Conservation (phyloP, 1,140 invertebrate genomes). For the Drosophila paulistorum region DNA sequence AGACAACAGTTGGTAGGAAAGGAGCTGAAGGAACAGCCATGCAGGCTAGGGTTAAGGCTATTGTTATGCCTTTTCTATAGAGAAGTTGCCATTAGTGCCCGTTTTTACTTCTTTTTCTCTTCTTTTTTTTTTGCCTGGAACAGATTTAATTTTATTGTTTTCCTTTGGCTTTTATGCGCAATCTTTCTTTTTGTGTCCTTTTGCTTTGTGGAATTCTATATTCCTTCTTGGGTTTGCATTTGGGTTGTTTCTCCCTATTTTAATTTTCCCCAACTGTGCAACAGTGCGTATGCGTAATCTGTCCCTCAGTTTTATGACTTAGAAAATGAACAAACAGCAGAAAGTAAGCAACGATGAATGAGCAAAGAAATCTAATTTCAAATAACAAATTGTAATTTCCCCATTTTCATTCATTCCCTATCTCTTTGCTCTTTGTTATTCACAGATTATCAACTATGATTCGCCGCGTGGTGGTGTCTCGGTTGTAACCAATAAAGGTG, state of each 20-base stretch:
- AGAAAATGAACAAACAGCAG: constrained; percentile 53
- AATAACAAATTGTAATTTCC: constrained; percentile 28
- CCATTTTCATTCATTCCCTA: constrained; percentile 30
- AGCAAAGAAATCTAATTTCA: constrained; percentile 25
- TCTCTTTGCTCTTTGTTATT: constrained; percentile 33
- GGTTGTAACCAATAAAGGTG: constrained; percentile 91
- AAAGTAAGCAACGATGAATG: background rate
- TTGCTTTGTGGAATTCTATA: constrained; percentile 43
- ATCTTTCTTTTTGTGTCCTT: constrained; percentile 52
- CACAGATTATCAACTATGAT: constrained; percentile 95
- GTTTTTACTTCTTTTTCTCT: constrained; percentile 19
- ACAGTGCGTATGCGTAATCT: constrained; percentile 79
- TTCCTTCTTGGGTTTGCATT: constrained; percentile 28
- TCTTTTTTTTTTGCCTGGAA: constrained; percentile 32
- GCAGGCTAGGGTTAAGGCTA: constrained; percentile 50
- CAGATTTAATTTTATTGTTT: constrained; percentile 82
- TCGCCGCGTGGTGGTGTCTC: constrained; percentile 90
- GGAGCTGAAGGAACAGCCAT: constrained; percentile 30
- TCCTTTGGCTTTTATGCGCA: constrained; percentile 63
- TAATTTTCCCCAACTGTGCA: constrained; percentile 64
- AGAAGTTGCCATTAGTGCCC: constrained; percentile 69
- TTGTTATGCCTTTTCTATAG: constrained; percentile 75
- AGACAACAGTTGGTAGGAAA: background rate
- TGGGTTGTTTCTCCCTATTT: constrained; percentile 33
- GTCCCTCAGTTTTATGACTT: constrained; percentile 65